These are phyloP conservation scores for Engraulis encrasicolus DNA, from an alignment of 2,113 vertebrate species.

Conservation along the genomic window DNA sequence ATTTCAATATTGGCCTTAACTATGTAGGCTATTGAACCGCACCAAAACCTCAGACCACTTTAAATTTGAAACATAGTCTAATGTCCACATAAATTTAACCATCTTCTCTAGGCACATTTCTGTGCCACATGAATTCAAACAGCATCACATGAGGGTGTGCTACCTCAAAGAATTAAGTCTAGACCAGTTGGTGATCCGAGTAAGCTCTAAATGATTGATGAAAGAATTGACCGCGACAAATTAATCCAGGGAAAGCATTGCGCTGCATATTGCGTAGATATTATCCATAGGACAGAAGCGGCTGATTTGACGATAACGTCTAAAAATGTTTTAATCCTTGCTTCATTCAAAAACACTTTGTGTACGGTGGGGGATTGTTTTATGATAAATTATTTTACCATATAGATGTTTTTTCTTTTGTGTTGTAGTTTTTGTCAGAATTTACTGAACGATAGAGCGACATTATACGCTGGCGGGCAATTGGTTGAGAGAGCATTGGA, in stretches of 20 bases:
- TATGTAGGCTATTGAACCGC: neutral
- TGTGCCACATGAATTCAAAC: neutral
- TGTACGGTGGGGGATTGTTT: neutral
- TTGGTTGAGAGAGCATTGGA: slow-evolving; percentile 23
- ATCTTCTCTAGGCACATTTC: neutral
- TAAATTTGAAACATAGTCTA: too few species aligned
- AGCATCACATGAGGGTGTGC: neutral
- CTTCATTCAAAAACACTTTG: neutral
- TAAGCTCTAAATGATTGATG: neutral
- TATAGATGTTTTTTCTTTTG: neutral
- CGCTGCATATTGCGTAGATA: neutral
- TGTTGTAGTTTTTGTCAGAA: neutral
- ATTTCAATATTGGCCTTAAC: neutral
- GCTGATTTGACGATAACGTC: neutral
- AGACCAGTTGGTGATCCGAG: neutral
- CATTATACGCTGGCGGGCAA: slow-evolving; percentile 24
- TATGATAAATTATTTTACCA: neutral
- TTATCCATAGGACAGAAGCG: neutral
- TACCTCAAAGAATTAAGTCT: neutral
- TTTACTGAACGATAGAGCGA: neutral
- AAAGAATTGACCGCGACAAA: neutral
- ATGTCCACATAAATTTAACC: too few species aligned
- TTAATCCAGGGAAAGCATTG: neutral
- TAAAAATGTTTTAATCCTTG: neutral
- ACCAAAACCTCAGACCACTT: neutral